Evolutionary conservation across 2,113 vertebrate species (phyloP).

Genomic region (Noturus placidus): DNA sequence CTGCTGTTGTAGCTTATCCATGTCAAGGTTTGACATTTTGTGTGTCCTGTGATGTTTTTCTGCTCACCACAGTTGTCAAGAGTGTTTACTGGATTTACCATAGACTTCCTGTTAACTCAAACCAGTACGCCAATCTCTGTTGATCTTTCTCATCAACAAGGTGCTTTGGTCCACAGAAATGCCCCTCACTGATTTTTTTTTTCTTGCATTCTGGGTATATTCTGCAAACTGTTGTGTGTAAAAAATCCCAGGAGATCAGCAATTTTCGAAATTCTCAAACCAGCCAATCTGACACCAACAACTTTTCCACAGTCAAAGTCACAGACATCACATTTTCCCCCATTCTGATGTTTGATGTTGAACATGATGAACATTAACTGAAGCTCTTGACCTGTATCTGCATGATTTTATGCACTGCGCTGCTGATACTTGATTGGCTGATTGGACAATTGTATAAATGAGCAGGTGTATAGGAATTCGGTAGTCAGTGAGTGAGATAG

Average conservation of each 20-base stretch:
- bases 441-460: background rate
- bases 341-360: background rate
- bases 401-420: background rate
- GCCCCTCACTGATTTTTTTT: background rate
- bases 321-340: background rate
- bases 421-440: background rate
- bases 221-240: background rate
- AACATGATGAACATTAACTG: background rate
- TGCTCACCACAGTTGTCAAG: background rate
- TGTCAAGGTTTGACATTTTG: background rate
- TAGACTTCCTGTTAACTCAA: background rate
- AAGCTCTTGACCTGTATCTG: background rate
- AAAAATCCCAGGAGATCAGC: background rate
- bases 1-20: background rate
- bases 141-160: background rate
- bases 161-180: background rate
- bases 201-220: background rate
- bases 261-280: background rate
- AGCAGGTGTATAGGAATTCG: background rate
- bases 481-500: background rate
- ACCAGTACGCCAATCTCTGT: background rate
- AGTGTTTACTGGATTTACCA: background rate
- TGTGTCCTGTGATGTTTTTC: background rate
- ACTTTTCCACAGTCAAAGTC: background rate
- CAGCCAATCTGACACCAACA: background rate